Evolutionary conservation across 2,797 vertebrate genomes (phyloP), one percentile per base, ranked within the genome.

Genomic region (Buceros bicornis): DNA sequence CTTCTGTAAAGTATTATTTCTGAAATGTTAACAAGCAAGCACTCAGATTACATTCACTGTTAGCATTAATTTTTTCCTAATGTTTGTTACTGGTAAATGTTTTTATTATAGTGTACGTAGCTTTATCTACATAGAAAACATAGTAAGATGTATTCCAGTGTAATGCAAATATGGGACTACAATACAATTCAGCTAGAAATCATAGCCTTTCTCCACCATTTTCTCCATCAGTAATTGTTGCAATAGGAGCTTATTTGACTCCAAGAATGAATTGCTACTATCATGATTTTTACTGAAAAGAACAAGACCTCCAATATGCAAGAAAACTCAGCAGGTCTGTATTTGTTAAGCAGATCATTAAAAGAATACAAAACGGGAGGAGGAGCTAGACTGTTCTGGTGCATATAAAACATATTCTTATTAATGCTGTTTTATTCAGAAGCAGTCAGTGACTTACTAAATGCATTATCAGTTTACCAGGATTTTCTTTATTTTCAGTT

Each of bases 371-470:
- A 20, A 45, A 81, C 26, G 16, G 16, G 28, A 83, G 93, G 56
- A 86, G 53, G 48, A 89, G 51, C 10, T 61, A 61, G 40, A 62
- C 40, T 24, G 51, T 89, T 90, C 26, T 42, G 78, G 22, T 28
- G 29, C 16, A 67, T 54, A 89, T 40, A 90, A 91, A 94, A 64
- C 17, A 62, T 90, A 84, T 90, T 80, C 74, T 90, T 53, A 71
- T 93, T 64, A 90, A 82, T 7, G 8, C 4, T 56, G 16, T 84
- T 95, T 92, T 67, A 85, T 57, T 91, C 45, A 92, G 58, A 91
- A 82, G 26, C 28, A 81, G 51, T 65, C 28, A 79, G 35, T 91
- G 65, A 35, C 35, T 71, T 94, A 85, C 37, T 76, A 89, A 95
- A 42, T 57, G 16, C 19, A 14, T 66, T 89, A 73, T 67, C 37